These are phyloP conservation scores for Orthonyx spaldingii DNA, from an alignment of 2,113 vertebrate species.

Conservation along the genomic window DNA sequence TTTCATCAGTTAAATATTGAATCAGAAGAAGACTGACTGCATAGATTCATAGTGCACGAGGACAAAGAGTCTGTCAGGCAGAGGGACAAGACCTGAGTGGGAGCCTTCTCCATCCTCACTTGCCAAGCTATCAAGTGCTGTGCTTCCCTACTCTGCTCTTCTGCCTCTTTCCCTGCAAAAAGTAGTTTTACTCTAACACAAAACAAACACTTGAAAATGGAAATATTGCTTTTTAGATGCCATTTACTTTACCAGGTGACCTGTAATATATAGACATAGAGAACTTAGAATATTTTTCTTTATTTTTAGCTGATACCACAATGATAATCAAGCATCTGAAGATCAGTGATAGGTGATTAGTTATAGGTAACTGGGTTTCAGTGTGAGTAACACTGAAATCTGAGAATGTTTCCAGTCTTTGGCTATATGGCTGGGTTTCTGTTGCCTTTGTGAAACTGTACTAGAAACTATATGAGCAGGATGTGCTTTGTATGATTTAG, in stretches of 20 bases:
- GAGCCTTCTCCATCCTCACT: not conserved
- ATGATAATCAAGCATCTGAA: not conserved
- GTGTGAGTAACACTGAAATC: not conserved
- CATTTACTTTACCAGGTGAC: not conserved
- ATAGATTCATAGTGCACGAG: not conserved
- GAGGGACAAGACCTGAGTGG: not conserved
- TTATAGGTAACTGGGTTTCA: not conserved
- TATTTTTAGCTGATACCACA: not conserved
- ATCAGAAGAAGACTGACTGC: not conserved
- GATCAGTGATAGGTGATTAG: not conserved
- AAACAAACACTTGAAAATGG: not conserved
- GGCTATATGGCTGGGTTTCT: not conserved
- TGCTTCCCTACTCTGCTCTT: not conserved
- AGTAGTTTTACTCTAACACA: not conserved
- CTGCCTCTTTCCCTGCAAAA: not conserved
- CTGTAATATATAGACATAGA: not conserved
- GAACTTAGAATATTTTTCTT: not conserved
- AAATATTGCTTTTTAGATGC: not conserved
- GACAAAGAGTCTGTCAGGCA: not conserved
- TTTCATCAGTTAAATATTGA: not conserved
- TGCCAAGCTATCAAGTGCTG: not conserved
- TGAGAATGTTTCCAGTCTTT: not conserved
- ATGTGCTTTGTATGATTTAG: not conserved
- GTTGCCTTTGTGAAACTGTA: not conserved
- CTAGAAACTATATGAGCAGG: not conserved